These are phyloP conservation scores for Tetragonula clypearis DNA, from an alignment of 1,140 invertebrate species.

Conservation along the genomic window DNA sequence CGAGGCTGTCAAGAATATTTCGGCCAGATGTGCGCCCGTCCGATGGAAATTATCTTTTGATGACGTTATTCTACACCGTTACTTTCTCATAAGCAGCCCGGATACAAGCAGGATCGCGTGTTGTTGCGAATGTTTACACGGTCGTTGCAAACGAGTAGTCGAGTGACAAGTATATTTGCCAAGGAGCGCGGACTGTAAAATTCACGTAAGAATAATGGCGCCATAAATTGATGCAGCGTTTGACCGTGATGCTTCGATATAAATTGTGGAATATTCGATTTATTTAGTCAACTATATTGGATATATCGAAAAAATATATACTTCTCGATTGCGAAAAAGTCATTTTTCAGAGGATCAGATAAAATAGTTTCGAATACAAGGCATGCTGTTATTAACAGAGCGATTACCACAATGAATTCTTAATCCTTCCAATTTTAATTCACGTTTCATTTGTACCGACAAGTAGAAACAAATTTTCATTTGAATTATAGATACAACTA, in stretches of 20 bases:
- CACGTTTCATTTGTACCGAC: no score
- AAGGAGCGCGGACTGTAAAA: background rate
- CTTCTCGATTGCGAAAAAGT: no score
- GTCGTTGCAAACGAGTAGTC: background rate
- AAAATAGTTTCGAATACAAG: no score
- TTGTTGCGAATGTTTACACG: background rate
- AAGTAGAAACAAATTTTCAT: no score
- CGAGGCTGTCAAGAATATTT: conserved; percentile 34
- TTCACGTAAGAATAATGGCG: background rate
- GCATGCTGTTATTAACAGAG: no score
- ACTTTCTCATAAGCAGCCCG: background rate
- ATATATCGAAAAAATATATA: no score
- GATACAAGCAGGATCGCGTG: background rate
- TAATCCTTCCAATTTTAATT: no score
- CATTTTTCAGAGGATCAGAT: background rate
- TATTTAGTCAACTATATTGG: no score
- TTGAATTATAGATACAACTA: no score
- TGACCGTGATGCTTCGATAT: background rate
- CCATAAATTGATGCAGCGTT: background rate
- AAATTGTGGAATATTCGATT: no score
- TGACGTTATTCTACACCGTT: background rate
- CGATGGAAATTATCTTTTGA: conserved; percentile 14
- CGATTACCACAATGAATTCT: no score
- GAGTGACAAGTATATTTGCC: background rate
- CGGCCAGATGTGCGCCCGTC: conserved; percentile 3